phyloP scores from a whole-genome alignment of 2,113 vertebrate genomes.

The Accipiter virgatus region DNA sequence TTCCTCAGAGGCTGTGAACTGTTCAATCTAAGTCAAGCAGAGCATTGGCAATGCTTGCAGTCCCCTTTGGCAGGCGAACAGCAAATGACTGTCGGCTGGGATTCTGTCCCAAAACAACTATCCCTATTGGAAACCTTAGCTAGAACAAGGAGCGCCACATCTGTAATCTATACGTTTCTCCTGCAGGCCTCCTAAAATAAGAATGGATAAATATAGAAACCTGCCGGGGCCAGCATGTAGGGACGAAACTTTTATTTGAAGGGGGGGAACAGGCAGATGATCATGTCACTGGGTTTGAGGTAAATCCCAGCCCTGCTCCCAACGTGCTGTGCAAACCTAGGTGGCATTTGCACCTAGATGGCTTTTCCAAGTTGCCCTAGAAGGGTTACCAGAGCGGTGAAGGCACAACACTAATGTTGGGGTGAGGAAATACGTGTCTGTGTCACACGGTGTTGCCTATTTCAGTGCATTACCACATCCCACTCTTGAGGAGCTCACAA shows the following conservation, averaged over 20 bases:
- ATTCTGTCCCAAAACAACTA: slow-evolving; percentile 53
- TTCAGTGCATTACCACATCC: not conserved
- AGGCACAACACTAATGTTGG: not conserved
- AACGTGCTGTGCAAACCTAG: not conserved
- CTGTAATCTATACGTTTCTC: slow-evolving; percentile 34
- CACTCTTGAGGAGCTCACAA: not conserved
- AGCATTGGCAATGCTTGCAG: slow-evolving; percentile 19
- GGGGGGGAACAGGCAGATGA: not conserved
- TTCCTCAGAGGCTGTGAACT: slow-evolving; percentile 51
- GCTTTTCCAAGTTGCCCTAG: not conserved
- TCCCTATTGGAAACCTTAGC: slow-evolving; percentile 37
- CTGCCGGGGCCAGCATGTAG: not conserved
- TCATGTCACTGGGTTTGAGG: not conserved
- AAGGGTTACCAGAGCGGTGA: not conserved
- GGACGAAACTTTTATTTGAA: not conserved
- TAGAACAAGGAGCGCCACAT: slow-evolving; percentile 46
- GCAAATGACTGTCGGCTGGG: slow-evolving; percentile 31
- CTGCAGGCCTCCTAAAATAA: slow-evolving; percentile 47
- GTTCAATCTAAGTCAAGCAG: slow-evolving; percentile 50
- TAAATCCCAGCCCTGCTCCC: not conserved
- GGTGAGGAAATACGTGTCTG: not conserved
- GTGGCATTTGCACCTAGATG: not conserved
- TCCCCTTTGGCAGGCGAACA: slow-evolving; percentile 23
- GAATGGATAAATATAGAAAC: slow-evolving; percentile 56
- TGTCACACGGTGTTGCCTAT: not conserved